phyloP scores from a whole-genome alignment of 1,140 invertebrate genomes.

The Oncopodura yosiiana region DNA sequence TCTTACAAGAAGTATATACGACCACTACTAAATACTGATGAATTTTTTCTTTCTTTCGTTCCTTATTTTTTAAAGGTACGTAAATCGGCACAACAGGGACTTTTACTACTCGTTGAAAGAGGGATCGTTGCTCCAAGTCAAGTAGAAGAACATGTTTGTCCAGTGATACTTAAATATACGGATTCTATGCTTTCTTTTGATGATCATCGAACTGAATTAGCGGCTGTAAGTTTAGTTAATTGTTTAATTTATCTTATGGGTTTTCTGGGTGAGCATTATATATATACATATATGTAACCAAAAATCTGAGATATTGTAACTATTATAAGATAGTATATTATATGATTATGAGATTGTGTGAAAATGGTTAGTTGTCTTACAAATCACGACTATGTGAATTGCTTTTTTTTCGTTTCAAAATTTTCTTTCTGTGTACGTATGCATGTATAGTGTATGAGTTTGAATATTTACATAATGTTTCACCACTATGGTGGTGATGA shows the following conservation, averaged over 20 bases:
- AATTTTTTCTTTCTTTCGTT: no score
- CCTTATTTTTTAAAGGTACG: conserved; percentile 46
- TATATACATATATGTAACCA: no score
- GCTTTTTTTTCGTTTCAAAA: neutral
- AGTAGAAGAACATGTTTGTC: conserved; percentile 52
- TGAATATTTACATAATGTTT: conserved; percentile 9
- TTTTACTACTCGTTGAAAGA: conserved; percentile 53
- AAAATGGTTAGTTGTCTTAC: neutral
- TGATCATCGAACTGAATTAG: conserved; percentile 48
- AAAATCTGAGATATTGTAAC: no score
- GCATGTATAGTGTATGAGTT: no score
- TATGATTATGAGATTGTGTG: neutral
- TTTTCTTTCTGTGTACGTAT: neutral
- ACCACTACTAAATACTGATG: no score
- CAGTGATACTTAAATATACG: conserved; percentile 46
- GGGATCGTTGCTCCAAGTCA: conserved; percentile 48
- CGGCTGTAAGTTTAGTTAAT: conserved; percentile 41
- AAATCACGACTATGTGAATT: neutral
- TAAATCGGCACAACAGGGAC: conserved; percentile 51
- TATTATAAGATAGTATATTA: no score
- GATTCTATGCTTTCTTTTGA: conserved; percentile 40
- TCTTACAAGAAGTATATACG: no score
- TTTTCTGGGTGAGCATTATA: neutral
- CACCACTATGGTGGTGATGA: neutral
- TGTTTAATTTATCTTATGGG: neutral